Base-by-base conservation (phyloP, 2,797 vertebrate genomes). In the Danio kyathit region DNA sequence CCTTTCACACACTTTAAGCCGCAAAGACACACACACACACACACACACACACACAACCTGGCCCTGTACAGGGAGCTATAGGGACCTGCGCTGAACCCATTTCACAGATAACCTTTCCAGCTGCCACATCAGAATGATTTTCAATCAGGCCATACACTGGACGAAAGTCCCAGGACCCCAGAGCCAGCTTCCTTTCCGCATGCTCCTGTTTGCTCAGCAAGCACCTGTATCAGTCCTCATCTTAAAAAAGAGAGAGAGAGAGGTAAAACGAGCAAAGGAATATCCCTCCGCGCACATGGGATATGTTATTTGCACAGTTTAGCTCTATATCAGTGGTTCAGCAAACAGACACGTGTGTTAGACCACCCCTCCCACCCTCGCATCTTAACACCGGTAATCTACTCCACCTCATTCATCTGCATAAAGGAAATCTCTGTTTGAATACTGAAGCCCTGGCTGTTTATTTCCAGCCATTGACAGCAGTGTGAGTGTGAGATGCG, bases 401-500 rank as follows among this genome's bases (percentile, higher is more conserved):
- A 89, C 86, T 90, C 72, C 43, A 85, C 85, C 88, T 89, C 89
- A 88, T 91, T 90, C 89, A 82, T 83, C 80, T 83, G 61, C 82
- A 73, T 80, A 85, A 74, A 84, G 86, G 85, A 87, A 65, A 76
- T 82, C 81, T 74, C 82, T 84, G 83, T 81, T 86, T 88, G 88
- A 89, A 79, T 83, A 88, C 84, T 85, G 83, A 72, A 74, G 14
- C 76, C 44, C 61, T 67, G 44, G 5, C 54, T 69, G 69, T 84
- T 81, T 78, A 77, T 78, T 67, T 63, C 67, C n/a, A 46, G 44
- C 54, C 71, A 51, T 13, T 63, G 76, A 79, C 76, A 83, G 76
- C 48, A 56, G 40, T 79, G 65, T 52, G 54, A 41, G 46, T 60
- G 10, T 65, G 49, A 70, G 64, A 51, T 48, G 64, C 71, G 83